Base-by-base conservation (phyloP, 1,140 invertebrate species). In the Caenorhabditis elegans region DNA sequence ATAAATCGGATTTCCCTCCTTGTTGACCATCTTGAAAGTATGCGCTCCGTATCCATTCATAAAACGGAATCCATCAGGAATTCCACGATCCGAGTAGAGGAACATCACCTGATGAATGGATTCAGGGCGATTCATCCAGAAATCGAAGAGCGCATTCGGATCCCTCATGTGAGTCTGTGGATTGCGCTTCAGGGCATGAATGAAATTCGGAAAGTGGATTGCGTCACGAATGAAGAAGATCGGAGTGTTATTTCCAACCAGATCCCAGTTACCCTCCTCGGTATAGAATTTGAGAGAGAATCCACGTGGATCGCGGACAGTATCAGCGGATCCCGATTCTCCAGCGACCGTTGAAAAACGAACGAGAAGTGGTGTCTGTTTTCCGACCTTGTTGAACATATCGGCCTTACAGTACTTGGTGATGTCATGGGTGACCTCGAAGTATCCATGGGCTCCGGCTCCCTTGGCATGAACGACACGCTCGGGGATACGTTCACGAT, bases 391-490 rank as follows among this genome's bases (percentile, higher is more conserved):
- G 46, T 93, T 93, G 90, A 97, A 97, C 0, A 96, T 90, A 75
- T 93, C 93, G 0, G 95, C 95, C 82, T 94, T 95, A 60, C 91
- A 93, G 87, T 95, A 96, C 83, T 94, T 93, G 3, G 92, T 93
- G 24, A 97, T 95, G 88, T 97, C 95, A 87, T 97, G 93, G 0
- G 95, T 97, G 3, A 95, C 94, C 91, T 98, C 95, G 90, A 98
- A 97, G 88, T 96, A 96, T 0, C 97, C 97, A 91, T 97, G 98
- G 15, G 96, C 96, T 65, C 82, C 96, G 78, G 94, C 95, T 86
- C 96, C 97, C 91, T 98, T 98, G 0, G 96, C 97, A 91, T 98
- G 96, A 0, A 98, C 97, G 0, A 98, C 96, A 88, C 96, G 92
- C 90, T 98, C 96, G 0, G 96, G 96, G 86, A 98, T 98, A 78